Evolutionary conservation across 64 coral and sea anemone genomes (phyloP).

Genomic region (Porites australiensis): DNA sequence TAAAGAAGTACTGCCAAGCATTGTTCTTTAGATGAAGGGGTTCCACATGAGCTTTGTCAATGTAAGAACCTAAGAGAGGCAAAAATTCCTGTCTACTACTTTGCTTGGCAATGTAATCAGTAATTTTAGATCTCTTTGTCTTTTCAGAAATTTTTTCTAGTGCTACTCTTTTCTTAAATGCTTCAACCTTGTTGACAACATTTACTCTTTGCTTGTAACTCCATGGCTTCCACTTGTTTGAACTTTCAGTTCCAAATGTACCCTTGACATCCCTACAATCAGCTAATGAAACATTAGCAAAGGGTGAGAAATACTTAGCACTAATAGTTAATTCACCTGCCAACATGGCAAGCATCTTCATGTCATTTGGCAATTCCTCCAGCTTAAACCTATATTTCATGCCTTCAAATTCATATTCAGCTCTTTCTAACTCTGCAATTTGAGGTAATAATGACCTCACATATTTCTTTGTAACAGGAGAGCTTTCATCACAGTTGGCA

Average conservation of each 20-base stretch:
- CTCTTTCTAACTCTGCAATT: conserved; percentile 61
- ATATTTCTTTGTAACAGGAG: conserved; percentile 77
- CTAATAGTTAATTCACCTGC: conserved; percentile 59
- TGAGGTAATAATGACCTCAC: conserved; percentile 61
- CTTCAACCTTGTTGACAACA: conserved; percentile 57
- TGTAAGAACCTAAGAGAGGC: conserved; percentile 56
- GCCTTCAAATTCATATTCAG: conserved; percentile 31
- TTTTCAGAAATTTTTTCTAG: conserved; percentile 42
- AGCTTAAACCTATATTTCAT: conserved; percentile 53
- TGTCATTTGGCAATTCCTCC: conserved; percentile 80
- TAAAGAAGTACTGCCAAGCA: conserved; percentile 23
- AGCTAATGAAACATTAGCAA: conserved; percentile 66
- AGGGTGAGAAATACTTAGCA: conserved; percentile 72
- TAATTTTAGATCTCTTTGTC: conserved; percentile 57
- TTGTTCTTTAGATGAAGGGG: conserved; percentile 78
- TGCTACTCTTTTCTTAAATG: conserved; percentile 53
- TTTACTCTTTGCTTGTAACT: conserved; percentile 66
- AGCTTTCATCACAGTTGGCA: conserved; percentile 86
- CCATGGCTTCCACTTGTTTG: conserved; percentile 81
- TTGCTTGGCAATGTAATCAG: conserved; percentile 45
- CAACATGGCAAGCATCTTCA: conserved; percentile 76
- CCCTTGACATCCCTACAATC: conserved; percentile 55
- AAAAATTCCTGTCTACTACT: conserved; percentile 79
- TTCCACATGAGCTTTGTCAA: conserved; percentile 72
- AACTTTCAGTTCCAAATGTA: conserved; percentile 60